Evolutionary conservation across 2,888 invertebrate genomes (phyloP), one percentile per base, ranked within the genome.

Genomic region (Trichogramma evanescens): DNA sequence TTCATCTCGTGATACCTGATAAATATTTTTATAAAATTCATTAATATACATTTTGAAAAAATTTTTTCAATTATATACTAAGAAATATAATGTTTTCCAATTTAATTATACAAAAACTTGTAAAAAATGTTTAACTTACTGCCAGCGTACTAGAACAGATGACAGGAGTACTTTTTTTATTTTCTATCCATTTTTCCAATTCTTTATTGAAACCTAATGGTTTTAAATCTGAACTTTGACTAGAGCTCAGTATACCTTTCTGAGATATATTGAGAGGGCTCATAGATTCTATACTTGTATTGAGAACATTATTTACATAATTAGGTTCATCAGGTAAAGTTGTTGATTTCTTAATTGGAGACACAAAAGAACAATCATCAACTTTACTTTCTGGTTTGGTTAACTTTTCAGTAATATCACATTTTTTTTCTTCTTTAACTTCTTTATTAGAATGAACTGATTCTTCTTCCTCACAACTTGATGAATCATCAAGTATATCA

Each of bases 171-270:
- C 56, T 62, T 60, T 70, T 72, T 13, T 67, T 61, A 5, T 62
- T 63, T 41, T 70, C 56, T 62, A 77, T 70, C 77, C 76, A 77
- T 9, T 66, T 59, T 26, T 63, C 61, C 26, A 76, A 65, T 39
- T 70, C 61, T 13, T 67, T 60, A 54, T 74, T 72, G 4, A 77
- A 66, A 5, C 73, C 74, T 58, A 77, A 64, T 10, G 76, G 69
- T 59, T 69, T 72, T 7, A 75, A 66, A 64, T 71, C 67, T n/a
- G 75, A 58, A 63, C 71, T 74, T 38, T 67, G 66, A 48, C 10
- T 48, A 13, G 10, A 4, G 26, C 26, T 26, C 26, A 26, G 26
- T 26, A 26, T 26, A 26, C 26, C 26, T 26, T 26, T 26, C 26
- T 26, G 26, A 26, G 10, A 26, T 7, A 38, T 4, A 49, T 13